A percentile compares a stretch with the other conserved stretches of the same genome.
Evolutionary conservation across 92 coral and sea anemone genomes (phyloP).

Genomic region (Heliopora coerulea): DNA sequence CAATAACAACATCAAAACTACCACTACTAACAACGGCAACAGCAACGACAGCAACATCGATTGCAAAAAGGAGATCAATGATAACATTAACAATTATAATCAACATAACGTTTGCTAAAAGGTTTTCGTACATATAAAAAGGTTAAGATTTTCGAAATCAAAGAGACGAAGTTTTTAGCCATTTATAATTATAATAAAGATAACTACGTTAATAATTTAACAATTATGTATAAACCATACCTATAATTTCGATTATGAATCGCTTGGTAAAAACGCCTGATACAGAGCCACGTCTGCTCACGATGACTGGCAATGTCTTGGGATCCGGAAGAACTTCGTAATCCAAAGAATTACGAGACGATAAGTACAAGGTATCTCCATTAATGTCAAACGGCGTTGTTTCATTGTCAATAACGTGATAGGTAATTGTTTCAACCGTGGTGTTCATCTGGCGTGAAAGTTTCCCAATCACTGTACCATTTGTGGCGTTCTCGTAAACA

Average conservation of each 20-base stretch:
- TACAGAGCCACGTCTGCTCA: neutral
- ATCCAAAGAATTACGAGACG: conserved; percentile 4
- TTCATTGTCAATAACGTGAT: neutral
- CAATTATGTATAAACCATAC: too few species aligned
- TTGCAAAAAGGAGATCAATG: too few species aligned
- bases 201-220: too few species aligned
- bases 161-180: too few species aligned
- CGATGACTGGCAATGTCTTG: conserved; percentile 4
- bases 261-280: conserved; percentile 19
- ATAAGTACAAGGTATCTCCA: neutral
- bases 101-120: too few species aligned
- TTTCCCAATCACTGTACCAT: conserved; percentile 61
- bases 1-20: too few species aligned
- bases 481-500: conserved; percentile 68
- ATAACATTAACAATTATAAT: too few species aligned
- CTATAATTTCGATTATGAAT: conserved; percentile 19
- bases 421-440: neutral
- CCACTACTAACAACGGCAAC: too few species aligned
- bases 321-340: neutral
- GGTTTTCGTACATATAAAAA: too few species aligned
- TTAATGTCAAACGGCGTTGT: conserved; percentile 13
- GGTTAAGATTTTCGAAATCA: too few species aligned
- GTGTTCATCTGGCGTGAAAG: conserved; percentile 13
- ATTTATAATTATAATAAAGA: too few species aligned
- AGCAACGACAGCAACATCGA: too few species aligned